phyloP scores from a whole-genome alignment of 2,797 vertebrate species.

The Brachyalestes nurse region DNA sequence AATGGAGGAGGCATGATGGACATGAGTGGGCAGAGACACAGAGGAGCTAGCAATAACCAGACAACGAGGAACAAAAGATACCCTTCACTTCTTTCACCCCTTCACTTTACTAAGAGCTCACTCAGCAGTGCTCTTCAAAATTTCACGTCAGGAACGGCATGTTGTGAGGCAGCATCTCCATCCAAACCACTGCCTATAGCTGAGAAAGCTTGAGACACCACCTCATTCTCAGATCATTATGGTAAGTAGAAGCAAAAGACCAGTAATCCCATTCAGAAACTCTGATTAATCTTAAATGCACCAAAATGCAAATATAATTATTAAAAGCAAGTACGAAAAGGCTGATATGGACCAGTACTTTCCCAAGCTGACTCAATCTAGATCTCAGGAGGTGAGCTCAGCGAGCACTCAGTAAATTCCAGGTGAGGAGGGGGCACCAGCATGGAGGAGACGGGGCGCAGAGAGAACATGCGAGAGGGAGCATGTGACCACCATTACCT shows the following conservation, averaged over 20 bases:
- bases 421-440: conserved; percentile 25
- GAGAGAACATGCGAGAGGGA: conserved; percentile 24
- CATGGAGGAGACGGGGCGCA: conserved; percentile 11
- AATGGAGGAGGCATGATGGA: conserved; percentile 55
- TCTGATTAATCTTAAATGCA: neutral
- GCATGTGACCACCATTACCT: conserved; percentile 63
- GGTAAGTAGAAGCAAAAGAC: neutral
- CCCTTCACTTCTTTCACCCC: conserved; percentile 9
- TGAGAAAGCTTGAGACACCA: neutral
- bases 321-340: neutral
- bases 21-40: conserved; percentile 53
- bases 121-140: neutral
- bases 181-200: neutral
- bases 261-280: neutral
- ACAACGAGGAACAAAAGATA: conserved; percentile 39
- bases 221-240: neutral
- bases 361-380: neutral
- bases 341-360: neutral
- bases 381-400: conserved; percentile 2
- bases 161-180: neutral
- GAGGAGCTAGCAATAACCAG: conserved; percentile 3
- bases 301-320: neutral
- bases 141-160: neutral
- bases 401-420: conserved; percentile 18
- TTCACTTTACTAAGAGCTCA: conserved; percentile 11